These are phyloP conservation scores for Podilymbus podiceps DNA, from an alignment of 2,113 vertebrate species.

Conservation along the genomic window DNA sequence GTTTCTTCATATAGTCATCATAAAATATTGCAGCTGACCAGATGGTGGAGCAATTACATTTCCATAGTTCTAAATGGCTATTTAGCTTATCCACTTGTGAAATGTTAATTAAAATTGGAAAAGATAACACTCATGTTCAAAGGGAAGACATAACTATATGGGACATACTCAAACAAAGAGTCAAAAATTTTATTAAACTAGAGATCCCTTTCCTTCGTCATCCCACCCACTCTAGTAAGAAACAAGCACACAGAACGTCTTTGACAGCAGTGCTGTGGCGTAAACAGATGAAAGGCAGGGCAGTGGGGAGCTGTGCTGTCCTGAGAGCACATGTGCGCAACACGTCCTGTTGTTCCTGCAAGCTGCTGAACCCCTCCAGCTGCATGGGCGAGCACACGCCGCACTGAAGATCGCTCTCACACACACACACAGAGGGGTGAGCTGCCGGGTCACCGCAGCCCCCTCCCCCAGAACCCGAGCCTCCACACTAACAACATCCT, in stretches of 20 bases:
- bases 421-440: neutral
- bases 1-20: constrained; percentile 53
- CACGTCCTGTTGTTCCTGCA: neutral
- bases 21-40: constrained; percentile 80
- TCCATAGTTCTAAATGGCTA: constrained; percentile 71
- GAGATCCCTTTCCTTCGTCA: neutral
- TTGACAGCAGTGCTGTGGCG: neutral
- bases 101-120: constrained; percentile 60
- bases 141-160: constrained; percentile 15
- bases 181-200: neutral
- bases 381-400: neutral
- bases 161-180: neutral
- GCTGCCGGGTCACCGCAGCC: neutral
- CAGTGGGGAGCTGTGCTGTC: neutral
- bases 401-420: neutral
- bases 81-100: constrained; percentile 64
- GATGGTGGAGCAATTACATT: constrained; percentile 84
- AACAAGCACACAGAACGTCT: neutral
- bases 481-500: neutral
- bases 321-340: neutral
- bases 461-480: neutral
- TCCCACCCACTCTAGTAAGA: neutral
- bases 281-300: neutral
- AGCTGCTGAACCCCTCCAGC: neutral
- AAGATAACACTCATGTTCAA: constrained; percentile 34